These are phyloP conservation scores for Folsomia candida DNA, from an alignment of 2,888 invertebrate species.

Conservation along the genomic window DNA sequence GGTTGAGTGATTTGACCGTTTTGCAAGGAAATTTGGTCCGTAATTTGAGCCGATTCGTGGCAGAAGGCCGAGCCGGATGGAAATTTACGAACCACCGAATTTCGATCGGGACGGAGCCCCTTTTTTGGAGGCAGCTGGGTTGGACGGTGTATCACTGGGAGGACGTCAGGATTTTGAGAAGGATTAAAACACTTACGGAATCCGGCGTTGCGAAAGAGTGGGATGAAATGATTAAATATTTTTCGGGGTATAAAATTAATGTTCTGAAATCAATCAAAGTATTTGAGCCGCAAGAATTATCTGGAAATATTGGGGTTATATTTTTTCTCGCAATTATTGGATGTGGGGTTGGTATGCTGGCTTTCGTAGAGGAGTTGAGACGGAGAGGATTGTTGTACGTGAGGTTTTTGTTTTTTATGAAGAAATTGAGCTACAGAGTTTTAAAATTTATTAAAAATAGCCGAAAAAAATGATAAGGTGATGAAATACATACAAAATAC, in stretches of 20 bases:
- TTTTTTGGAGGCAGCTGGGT: not conserved
- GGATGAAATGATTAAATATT: not conserved
- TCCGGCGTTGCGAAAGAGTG: not conserved
- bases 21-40: not conserved
- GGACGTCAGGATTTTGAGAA: not conserved
- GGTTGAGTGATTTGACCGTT: not conserved
- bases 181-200: not conserved
- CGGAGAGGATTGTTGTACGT: too few relatives aligned
- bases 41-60: too few relatives aligned
- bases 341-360: not conserved
- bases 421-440: too few relatives aligned
- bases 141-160: not conserved
- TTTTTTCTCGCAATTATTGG: not conserved
- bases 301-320: not conserved
- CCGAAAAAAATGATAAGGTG: too few relatives aligned
- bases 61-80: not conserved
- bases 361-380: too few relatives aligned
- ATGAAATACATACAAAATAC: too few relatives aligned
- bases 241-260: not conserved
- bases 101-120: not conserved
- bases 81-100: not conserved
- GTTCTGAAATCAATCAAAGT: not conserved
- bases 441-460: too few relatives aligned
- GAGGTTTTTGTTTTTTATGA: too few relatives aligned
- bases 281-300: not conserved